Conservation (phyloP, 2,888 invertebrate species). For the Microdon myrmicae region DNA sequence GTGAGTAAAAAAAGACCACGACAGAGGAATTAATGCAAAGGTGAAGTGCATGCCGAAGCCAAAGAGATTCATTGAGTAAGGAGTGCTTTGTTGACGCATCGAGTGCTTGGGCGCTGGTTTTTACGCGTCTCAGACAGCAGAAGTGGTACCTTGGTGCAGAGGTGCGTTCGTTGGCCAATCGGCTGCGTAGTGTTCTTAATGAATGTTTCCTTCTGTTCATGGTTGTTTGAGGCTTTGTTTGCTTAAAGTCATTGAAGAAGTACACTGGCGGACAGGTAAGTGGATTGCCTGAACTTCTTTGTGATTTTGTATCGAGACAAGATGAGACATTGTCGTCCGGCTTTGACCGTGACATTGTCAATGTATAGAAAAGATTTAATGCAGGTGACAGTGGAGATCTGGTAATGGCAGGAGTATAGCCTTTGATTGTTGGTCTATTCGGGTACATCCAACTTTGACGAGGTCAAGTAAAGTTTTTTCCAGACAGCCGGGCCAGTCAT, state of each 20-base stretch:
- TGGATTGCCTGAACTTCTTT: not conserved
- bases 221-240: conserved; percentile 36
- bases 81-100: conserved; percentile 49
- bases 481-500: too few species aligned
- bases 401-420: too few species aligned
- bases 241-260: conserved; percentile 34
- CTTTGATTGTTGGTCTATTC: too few species aligned
- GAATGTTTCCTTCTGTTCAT: conserved; percentile 22
- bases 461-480: too few species aligned
- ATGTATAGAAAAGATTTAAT: too few species aligned
- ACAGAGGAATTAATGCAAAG: conserved; percentile 33
- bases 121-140: conserved; percentile 32
- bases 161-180: not conserved
- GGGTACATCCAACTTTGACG: too few species aligned
- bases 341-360: not conserved
- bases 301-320: conserved; percentile 6
- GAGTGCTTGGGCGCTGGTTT: conserved; percentile 45
- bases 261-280: conserved; percentile 21
- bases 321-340: conserved; percentile 20
- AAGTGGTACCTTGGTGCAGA: conserved; percentile 13
- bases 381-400: too few species aligned
- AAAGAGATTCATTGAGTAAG: conserved; percentile 44
- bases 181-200: conserved; percentile 16
- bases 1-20: too few species aligned
- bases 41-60: conserved; percentile 14